Evolutionary conservation across 2,797 vertebrate genomes (phyloP), one percentile per base, ranked within the genome.

Genomic region (Mallotus villosus): DNA sequence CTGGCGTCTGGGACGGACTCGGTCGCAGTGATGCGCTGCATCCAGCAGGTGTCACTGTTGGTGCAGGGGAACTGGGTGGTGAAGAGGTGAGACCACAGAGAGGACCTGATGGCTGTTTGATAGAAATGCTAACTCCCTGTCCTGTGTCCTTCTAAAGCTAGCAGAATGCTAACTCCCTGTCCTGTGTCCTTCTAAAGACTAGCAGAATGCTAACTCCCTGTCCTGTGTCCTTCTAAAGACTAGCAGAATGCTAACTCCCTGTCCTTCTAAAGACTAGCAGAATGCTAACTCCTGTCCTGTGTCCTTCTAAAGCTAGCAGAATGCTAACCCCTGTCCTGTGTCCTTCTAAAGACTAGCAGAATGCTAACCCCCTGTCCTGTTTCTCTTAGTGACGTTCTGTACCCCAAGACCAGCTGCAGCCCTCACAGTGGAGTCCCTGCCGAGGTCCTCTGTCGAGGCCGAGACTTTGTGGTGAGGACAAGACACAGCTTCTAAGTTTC

Each of bases 21-120:
- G 0, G 95, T 95, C 0, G 82, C 97, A 16, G 97, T 95, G 75
- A 88, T 99, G 80, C 95, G 98, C 69, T 98, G 97, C 83, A 96
- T 99, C 87, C 98, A 99, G 87, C 97, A 99, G 93, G 97, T 99
- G 96, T 96, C 97, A 12, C 94, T 99, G 91, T 89, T 99, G 76
- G 96, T 99, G 69, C 97, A 99, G 87, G 98, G 98, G 37, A 99
- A 97, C 93, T 99, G 98, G 98, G 97, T 99, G 5, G 96, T 99
- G 5, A 99, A 99, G 86, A 99, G 97, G 98, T 98, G 87, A 77
- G 87, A 16, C 9, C 29, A 53, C 4, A 46, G 41, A 46, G 37
- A 12, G 41, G 41, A 46, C 9, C 41, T 46, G 0, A 46, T 8
- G 2, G 41, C 41, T 46, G 9, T 46, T 46, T 46, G 41, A 8